Evolutionary conservation across 2,888 invertebrate species (phyloP).

Genomic region (Heteropelma amictum): DNA sequence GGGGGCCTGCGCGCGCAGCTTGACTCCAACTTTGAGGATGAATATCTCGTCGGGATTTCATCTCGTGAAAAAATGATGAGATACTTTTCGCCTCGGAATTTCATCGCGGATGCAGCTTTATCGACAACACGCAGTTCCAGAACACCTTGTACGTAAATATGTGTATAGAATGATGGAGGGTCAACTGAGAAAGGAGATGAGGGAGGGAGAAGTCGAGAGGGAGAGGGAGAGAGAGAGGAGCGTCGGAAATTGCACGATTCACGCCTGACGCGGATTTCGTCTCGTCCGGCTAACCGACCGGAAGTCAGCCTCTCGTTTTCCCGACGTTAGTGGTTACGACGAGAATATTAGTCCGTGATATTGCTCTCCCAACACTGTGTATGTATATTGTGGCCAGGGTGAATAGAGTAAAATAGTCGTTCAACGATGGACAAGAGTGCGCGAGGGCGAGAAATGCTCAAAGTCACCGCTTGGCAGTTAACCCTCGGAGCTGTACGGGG

Average conservation of each 20-base stretch:
- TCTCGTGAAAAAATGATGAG: no score
- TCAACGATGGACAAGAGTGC: conserved; percentile 21
- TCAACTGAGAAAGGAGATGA: conserved; percentile 23
- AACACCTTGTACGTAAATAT: no score
- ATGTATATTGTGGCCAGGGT: conserved; percentile 21
- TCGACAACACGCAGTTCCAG: no score
- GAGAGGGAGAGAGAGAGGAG: conserved; percentile 29
- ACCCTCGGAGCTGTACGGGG: conserved; percentile 32
- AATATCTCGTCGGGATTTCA: no score
- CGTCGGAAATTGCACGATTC: conserved; percentile 56
- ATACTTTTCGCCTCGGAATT: no score
- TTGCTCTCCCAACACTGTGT: conserved; percentile 41
- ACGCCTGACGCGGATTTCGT: conserved; percentile 44
- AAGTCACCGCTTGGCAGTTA: conserved; percentile 33
- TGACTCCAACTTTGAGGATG: no score
- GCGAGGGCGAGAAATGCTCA: neutral
- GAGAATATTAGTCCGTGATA: conserved; percentile 57
- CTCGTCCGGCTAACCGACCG: conserved; percentile 54
- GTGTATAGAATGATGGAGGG: conserved; percentile 11
- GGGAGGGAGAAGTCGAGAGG: conserved; percentile 9
- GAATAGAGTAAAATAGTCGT: conserved; percentile 37
- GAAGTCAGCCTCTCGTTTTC: conserved; percentile 52
- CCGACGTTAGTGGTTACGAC: conserved; percentile 55
- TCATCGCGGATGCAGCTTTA: no score
- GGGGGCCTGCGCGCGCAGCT: no score